These are phyloP conservation scores for Steinernema feltiae DNA, from an alignment of 1,140 invertebrate species.

Conservation along the genomic window DNA sequence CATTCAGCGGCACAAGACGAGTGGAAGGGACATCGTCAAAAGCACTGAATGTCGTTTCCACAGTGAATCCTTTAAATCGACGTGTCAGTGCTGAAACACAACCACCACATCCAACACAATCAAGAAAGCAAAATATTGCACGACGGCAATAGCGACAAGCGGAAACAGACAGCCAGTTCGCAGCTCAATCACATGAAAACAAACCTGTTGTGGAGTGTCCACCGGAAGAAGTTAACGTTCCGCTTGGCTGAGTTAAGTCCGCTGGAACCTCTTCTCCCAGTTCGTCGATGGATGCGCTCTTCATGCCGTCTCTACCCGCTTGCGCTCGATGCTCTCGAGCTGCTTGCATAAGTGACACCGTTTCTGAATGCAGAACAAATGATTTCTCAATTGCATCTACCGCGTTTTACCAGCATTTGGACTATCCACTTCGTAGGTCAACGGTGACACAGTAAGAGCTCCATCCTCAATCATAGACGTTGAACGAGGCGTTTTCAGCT, in stretches of 20 bases:
- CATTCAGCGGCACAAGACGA: not conserved
- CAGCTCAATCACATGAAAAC: not conserved
- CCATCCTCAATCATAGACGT: constrained; percentile 23
- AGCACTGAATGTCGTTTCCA: not conserved
- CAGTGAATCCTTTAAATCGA: not conserved
- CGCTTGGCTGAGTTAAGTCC: not conserved
- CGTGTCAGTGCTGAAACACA: not conserved
- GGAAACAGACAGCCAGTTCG: no score
- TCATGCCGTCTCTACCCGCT: not conserved
- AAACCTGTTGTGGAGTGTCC: not conserved
- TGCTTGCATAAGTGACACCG: constrained; percentile 43
- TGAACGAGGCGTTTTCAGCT: constrained; percentile 32
- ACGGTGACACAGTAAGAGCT: not conserved
- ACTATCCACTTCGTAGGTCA: constrained; percentile 20
- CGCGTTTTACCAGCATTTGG: constrained; percentile 19
- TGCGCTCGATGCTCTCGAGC: constrained; percentile 28
- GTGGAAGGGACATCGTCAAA: not conserved
- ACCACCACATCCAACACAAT: constrained; percentile 9
- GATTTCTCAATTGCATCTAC: not conserved
- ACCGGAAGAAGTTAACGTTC: not conserved
- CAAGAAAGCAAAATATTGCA: not conserved
- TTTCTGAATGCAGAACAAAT: constrained; percentile 20
- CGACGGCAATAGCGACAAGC: not conserved
- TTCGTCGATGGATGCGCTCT: constrained; percentile 33
- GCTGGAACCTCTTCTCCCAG: not conserved